Conservation (phyloP, 2,113 vertebrate genomes). For the Cottus gobio region DNA sequence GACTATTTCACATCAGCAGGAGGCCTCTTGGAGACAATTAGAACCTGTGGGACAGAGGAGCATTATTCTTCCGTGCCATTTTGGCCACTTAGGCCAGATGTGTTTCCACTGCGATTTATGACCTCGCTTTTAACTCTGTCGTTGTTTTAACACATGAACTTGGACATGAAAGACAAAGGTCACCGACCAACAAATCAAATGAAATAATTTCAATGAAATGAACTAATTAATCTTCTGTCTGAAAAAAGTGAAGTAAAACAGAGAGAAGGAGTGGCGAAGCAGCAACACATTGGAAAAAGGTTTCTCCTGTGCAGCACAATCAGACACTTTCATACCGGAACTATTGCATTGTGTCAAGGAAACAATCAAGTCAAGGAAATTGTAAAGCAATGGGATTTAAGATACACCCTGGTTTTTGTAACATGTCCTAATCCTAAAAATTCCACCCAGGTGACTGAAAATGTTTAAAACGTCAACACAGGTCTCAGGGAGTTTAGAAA, state of each 20-base stretch:
- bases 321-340: neutral
- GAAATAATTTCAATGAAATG: neutral
- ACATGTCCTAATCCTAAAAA: neutral
- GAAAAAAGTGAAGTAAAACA: neutral
- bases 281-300: neutral
- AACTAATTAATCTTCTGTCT: neutral
- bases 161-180: constrained; percentile 14
- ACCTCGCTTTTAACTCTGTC: constrained; percentile 37
- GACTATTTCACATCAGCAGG: constrained; percentile 70
- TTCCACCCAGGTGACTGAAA: neutral
- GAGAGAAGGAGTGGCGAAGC: neutral
- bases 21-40: constrained; percentile 74
- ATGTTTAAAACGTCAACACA: constrained; percentile 20
- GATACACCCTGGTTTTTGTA: constrained; percentile 7
- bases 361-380: constrained; percentile 1
- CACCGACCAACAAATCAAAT: neutral
- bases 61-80: constrained; percentile 57
- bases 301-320: neutral
- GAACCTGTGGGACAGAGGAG: constrained; percentile 66
- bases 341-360: neutral
- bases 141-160: constrained; percentile 26
- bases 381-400: constrained; percentile 1
- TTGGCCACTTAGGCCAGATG: constrained; percentile 50
- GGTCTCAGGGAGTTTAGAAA: neutral
- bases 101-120: constrained; percentile 37